Evolutionary conservation across 53 echinoderm and acorn worm genomes (phyloP).

Genomic region (Hippasteria phrygiana): DNA sequence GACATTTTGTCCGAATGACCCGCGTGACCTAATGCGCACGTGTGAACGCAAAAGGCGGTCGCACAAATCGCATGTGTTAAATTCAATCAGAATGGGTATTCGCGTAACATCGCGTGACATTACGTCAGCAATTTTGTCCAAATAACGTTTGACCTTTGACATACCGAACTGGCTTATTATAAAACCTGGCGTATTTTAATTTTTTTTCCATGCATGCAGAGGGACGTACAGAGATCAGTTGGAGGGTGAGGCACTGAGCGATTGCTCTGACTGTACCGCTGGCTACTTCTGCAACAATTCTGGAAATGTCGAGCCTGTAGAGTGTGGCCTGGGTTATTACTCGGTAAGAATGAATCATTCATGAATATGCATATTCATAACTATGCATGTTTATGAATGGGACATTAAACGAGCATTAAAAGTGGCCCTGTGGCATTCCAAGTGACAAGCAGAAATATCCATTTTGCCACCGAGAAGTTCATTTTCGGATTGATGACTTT

Average conservation of each 20-base stretch:
- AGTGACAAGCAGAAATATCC: no score
- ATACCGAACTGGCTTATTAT: no score
- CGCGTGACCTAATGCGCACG: no score
- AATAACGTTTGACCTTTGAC: no score
- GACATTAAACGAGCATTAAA: background rate
- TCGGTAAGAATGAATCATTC: slow-evolving; percentile 89
- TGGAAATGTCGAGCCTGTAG: slow-evolving; percentile 81
- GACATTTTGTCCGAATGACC: no score
- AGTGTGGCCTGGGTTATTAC: slow-evolving; percentile 76
- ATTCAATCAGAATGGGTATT: no score
- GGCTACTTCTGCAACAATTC: slow-evolving; percentile 89
- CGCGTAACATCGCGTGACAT: no score
- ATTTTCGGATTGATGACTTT: no score
- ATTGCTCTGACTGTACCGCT: slow-evolving; percentile 84
- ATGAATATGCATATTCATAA: background rate
- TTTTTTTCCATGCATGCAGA: slow-evolving; percentile 22
- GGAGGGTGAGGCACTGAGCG: slow-evolving; percentile 71
- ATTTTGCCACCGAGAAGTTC: no score
- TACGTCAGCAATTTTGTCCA: background rate
- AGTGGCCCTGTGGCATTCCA: no score
- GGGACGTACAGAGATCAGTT: slow-evolving; percentile 75
- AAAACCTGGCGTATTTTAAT: background rate
- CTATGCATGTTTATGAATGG: background rate
- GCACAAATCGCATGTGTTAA: no score
- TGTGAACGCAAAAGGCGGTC: no score